Base-by-base conservation (phyloP, 2,797 vertebrate genomes). In the Acanthurus lineatus region DNA sequence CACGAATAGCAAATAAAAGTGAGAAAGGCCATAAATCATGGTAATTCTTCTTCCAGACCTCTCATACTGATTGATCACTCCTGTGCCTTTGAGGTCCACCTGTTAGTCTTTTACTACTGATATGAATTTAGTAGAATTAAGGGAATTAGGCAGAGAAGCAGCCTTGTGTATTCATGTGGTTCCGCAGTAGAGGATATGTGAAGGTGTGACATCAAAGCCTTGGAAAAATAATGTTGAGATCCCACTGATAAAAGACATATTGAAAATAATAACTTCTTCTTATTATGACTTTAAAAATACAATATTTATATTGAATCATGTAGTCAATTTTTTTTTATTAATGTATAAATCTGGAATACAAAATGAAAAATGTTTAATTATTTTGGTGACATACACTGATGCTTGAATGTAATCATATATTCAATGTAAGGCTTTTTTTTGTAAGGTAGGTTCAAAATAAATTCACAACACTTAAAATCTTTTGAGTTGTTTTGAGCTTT, bases 1-100 rank as follows among this genome's bases (percentile, higher is more conserved):
- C 88, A 73, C 35, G 2, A 47, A 82, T 64, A 74, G 83, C 90
- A 92, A 94, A 93, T 91, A 92, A 83, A 68, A 58, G 58, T 42
- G 66, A 76, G 64, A 28, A 76, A 54, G 77, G 66, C 76, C 47
- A 84, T 91, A 82, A 86, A 89, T 92, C 92, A 90, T 58, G 72
- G 38, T 84, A 76, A 89, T 86, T 87, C 78, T 76, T 81, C 52
- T 72, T 54, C 56, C 64, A 71, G 81, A 73, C 76, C 69, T 73
- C 86, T 77, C 59, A 56, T 76, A 45, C 67, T 87, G 83, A 91
- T 88, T 81, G 73, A 90, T 92, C 77, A 81, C 87, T 72, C 53
- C 7, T 77, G 76, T 67, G 74, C 74, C 81, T 88, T 79, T 88
- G 85, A 88, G 79, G 17, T 86, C 69, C 83, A 88, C 81, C 77